Evolutionary conservation across 2,888 invertebrate species (phyloP).

Genomic region (Nomada goodeniana): DNA sequence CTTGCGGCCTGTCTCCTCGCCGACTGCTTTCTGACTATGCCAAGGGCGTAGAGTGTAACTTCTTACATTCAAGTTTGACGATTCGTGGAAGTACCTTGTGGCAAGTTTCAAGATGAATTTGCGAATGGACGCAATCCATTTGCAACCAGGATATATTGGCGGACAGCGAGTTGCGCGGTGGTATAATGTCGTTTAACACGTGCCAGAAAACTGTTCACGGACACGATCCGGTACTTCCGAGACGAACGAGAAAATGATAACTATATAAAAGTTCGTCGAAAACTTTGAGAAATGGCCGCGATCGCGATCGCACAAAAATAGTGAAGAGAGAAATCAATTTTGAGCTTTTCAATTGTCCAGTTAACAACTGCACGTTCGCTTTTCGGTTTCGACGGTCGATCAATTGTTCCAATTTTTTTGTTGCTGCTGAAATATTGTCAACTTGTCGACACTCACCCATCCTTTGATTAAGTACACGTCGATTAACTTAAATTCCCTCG

Average conservation of each 20-base stretch:
- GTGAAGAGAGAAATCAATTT: not conserved
- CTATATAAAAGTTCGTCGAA: not conserved
- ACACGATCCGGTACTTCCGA: not conserved
- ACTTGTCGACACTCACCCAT: too few relatives aligned
- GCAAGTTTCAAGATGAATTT: constrained; percentile 17
- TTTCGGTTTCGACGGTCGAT: too few relatives aligned
- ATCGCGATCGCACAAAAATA: not conserved
- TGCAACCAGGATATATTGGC: not conserved
- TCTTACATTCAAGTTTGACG: constrained; percentile 23
- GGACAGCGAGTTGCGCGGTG: not conserved
- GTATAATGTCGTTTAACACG: not conserved
- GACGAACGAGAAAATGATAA: not conserved
- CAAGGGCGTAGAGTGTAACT: not conserved
- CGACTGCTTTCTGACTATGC: not conserved
- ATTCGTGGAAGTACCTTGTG: constrained; percentile 13
- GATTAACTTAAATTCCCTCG: not conserved
- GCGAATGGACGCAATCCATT: not conserved
- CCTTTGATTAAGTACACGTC: not conserved
- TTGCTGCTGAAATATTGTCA: too few relatives aligned
- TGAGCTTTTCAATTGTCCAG: not conserved
- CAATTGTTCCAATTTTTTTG: too few relatives aligned
- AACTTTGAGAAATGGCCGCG: not conserved
- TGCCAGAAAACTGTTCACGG: not conserved
- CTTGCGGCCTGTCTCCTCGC: not conserved
- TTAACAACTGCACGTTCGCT: too few relatives aligned